Percentiles rank a stretch among this genome's conserved stretches.
phyloP scores from a whole-genome alignment of 2,797 vertebrate genomes.

The Diplodus sargus region DNA sequence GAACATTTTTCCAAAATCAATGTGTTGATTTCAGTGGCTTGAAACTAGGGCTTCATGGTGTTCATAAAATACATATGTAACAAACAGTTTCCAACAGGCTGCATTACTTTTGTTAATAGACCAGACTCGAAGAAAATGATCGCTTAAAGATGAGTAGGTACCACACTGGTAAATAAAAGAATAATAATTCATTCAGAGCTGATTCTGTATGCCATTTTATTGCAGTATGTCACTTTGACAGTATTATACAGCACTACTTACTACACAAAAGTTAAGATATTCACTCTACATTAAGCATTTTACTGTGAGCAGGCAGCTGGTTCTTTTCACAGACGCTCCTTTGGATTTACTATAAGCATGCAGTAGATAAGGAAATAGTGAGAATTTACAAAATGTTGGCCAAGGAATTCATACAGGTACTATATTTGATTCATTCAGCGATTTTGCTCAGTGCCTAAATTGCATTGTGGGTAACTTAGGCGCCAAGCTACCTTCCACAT shows the following conservation, averaged over 20 bases:
- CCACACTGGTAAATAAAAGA: neutral
- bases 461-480: too few species aligned
- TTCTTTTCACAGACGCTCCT: slow-evolving; percentile 20
- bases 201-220: neutral
- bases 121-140: neutral
- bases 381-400: slow-evolving; percentile 11
- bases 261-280: slow-evolving; percentile 20
- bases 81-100: neutral
- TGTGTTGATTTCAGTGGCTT: neutral
- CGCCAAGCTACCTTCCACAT: too few species aligned
- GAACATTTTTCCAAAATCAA: slow-evolving; percentile 13
- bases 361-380: slow-evolving; percentile 17
- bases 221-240: slow-evolving; percentile 22
- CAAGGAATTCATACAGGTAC: slow-evolving; percentile 15
- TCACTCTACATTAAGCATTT: slow-evolving; percentile 21
- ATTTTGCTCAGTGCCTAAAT: too few species aligned
- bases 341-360: slow-evolving; percentile 29
- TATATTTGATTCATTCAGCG: neutral
- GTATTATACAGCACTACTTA: neutral
- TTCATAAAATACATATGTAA: neutral
- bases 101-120: neutral
- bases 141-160: neutral
- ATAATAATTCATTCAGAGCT: neutral
- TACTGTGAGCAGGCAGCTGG: slow-evolving; percentile 2
- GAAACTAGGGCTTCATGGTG: neutral